Evolutionary conservation across 2,113 vertebrate genomes (phyloP), one percentile per base, ranked within the genome.

Genomic region (Microcebus tavaratra): DNA sequence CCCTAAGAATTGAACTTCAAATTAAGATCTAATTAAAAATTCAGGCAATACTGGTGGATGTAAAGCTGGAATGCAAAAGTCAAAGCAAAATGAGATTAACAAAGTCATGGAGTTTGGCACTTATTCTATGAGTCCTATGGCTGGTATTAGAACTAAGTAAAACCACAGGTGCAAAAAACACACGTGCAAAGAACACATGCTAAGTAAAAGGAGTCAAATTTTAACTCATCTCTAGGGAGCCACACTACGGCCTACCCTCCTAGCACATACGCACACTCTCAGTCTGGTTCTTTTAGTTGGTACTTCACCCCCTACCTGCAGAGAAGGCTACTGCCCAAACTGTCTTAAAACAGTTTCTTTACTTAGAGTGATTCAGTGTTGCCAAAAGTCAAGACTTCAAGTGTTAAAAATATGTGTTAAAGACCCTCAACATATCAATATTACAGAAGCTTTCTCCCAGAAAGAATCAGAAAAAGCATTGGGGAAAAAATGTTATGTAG

Each of bases 201-300:
- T 2, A 42, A 80, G 17, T 10, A 8, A 21, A 53, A 63, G 6
- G 4, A 55, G 6, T 31, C 39, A 61, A 53, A 48, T 31, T 59
- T 1, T 1, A 75, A 4, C 2, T 9, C 34, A 15, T 80, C 12
- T 27, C 6, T 39, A 5, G 6, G 45, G n/a, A 72, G 12, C 0
- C 10, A 17, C 20, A 12, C 3, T 0, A 0, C 1, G 0, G 27
- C 23, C 34, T 2, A 5, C 20, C 4, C 5, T 57, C 5, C 45
- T 15, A 2, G 3, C 2, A 27, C 6, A 8, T 3, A 3, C 3
- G 7, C 0, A 53, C 5, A 31, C 5, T 2, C 7, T 17, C 11
- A 48, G 42, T 10, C 0, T n/a, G 8, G 0, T 29, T 29, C 5
- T 61, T 42, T 20, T 3, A 11, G 0, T 68, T 10, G 1, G 1